phyloP scores from a whole-genome alignment of 2,797 vertebrate species.

The Falco concolor region DNA sequence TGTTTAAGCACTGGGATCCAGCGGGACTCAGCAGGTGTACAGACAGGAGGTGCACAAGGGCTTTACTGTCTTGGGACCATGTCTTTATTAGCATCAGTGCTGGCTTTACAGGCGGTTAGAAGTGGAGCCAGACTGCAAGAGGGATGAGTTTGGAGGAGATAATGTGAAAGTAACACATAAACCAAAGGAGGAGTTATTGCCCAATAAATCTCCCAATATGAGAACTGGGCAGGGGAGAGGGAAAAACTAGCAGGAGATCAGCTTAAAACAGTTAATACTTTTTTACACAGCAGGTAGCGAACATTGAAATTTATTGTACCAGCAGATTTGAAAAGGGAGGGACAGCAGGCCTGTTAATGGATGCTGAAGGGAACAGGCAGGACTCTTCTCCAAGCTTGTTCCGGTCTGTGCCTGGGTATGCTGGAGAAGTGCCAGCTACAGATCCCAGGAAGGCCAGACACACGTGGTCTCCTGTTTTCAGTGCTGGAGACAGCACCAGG shows the following conservation, averaged over 20 bases:
- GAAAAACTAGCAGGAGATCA: neutral
- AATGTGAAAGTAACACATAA: neutral
- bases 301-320: neutral
- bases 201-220: neutral
- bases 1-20: neutral
- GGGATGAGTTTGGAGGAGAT: neutral
- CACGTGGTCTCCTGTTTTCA: neutral
- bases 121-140: neutral
- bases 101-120: neutral
- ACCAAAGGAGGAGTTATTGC: neutral
- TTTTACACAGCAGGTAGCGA: neutral
- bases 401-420: neutral
- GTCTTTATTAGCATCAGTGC: neutral
- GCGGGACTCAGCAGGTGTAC: neutral
- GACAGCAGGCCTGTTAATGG: neutral
- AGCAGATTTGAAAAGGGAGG: neutral
- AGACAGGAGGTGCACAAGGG: neutral
- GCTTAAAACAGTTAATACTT: neutral
- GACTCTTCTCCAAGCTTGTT: neutral
- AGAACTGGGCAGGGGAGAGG: neutral
- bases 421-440: neutral
- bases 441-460: neutral
- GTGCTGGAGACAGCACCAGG: neutral
- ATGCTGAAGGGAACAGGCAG: neutral
- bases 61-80: neutral